Base-by-base conservation (phyloP, 2,113 vertebrate species). In the Excalfactoria chinensis region DNA sequence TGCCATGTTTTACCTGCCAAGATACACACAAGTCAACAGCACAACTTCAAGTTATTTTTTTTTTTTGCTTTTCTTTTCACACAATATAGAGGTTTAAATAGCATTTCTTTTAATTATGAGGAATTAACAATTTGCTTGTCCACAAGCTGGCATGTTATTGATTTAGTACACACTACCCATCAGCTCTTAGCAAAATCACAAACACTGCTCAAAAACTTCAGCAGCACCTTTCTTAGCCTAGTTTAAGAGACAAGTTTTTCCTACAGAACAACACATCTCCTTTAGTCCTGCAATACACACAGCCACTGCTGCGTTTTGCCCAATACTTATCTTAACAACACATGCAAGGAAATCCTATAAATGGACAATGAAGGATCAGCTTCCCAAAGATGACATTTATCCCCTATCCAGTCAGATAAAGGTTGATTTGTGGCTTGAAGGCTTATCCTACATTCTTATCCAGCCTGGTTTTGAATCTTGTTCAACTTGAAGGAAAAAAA, bases 381-480 rank as follows among this genome's bases (percentile, higher is more conserved):
- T 89, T 89, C 75, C 66, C 75, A 94, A 75, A 94, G 53, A 94
- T 0, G 1, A 93, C 0, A 0, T 84, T 95, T 90, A 94, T 92
- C 84, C 67, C 63, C 67, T 73, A 81, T 69, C 53, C 73, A 76
- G 82, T 85, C 71, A 68, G 71, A 85, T 79, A 93, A 85, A 89
- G 84, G 60, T 77, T 89, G 72, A 85, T 76, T 77, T 92, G 89
- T 80, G 69, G 64, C 69, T 86, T 85, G 64, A 87, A 89, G 60
- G 72, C 23, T 75, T 93, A 88, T 56, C 63, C 55, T 62, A 26
- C 55, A 83, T 67, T 46, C 60, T 91, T 63, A 76, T 37, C 91
- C 22, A 88, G 84, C 32, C 37, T 49, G n/a, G 44, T 80, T 94
- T 76, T 83, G 71, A 95, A 86, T 56, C 30, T 9, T 40, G 35